Evolutionary conservation across 1,140 invertebrate species (phyloP), one percentile per base, ranked within the genome.

Genomic region (Neodiprion pinetum): DNA sequence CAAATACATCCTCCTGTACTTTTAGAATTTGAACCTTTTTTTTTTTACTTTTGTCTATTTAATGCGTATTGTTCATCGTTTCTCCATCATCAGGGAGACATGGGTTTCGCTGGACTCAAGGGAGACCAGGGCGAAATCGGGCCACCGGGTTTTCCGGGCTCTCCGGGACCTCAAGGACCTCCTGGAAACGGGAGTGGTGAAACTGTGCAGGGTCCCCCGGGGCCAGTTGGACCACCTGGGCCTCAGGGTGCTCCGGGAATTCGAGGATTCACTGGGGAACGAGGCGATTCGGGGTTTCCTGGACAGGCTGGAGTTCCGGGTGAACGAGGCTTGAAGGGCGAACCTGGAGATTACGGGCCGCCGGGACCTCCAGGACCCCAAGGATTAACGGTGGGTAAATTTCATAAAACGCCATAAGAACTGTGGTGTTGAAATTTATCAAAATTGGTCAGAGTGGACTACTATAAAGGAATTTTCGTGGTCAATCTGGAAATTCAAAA

Each of bases 101-200:
- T 76, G 76, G 82, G 82, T 21, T 80, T 79, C n/a, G 74, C 82
- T n/a, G 82, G 82, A 14, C 70, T 78, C 0, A 84, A 84, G 76
- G 85, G 85, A n/a, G 84, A 85, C n/a, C 78, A 76, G 73, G 84
- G 84, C 49, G 69, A 75, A 0, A 66, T 78, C 21, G 86, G 87
- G 68, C 77, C 80, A 66, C 80, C 74, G 68, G 80, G 80, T n/a
- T 73, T 77, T 74, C 81, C 80, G 11, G 76, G 76, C 17, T 12
- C 14, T 48, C 65, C 74, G 48, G 67, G 77, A 67, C 48, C 21
- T 14, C 73, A 67, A 48, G 73, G 73, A 48, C 40, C 28, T 21
- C 75, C 72, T 12, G 77, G 79, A 21, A 69, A 69, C 23, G 67
- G 67, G 4, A 69, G 67, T 14, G 67, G 21, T 8, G 21, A 21